Evolutionary conservation across 2,797 vertebrate species (phyloP).

Genomic region (Urophycis tenuis): DNA sequence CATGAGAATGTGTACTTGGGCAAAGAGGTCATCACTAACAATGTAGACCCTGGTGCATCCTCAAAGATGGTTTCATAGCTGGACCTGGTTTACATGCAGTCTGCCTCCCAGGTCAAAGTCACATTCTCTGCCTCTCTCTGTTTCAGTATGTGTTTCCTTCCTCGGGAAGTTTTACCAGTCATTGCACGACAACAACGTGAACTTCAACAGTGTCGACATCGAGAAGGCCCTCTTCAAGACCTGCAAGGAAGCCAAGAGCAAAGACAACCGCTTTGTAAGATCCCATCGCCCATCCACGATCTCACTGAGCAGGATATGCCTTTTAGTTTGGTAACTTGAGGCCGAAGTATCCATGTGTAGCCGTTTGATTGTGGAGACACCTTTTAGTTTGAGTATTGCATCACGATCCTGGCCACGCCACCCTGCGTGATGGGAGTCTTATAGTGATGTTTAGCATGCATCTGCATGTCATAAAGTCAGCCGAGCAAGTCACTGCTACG

Average conservation of each 20-base stretch:
- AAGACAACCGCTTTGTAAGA: conserved; percentile 91
- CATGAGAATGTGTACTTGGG: neutral
- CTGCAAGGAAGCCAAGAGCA: conserved; percentile 87
- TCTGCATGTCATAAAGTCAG: neutral
- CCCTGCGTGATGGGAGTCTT: neutral
- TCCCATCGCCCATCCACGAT: neutral
- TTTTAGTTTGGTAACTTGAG: neutral
- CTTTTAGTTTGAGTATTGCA: neutral
- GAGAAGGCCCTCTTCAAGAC: conserved; percentile 79
- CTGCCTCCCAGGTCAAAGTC: neutral
- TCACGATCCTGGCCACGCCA: neutral
- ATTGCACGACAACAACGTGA: conserved; percentile 73
- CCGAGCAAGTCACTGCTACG: neutral
- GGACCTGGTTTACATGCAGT: neutral
- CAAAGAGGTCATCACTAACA: neutral
- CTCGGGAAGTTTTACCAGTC: conserved; percentile 85
- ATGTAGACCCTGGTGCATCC: neutral
- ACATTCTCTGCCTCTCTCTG: neutral
- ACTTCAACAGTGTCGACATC: conserved; percentile 76
- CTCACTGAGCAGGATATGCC: neutral
- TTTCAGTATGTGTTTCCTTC: conserved; percentile 86
- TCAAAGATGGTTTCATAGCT: neutral
- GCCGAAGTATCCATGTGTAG: neutral
- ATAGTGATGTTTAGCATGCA: neutral
- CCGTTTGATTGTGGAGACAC: neutral